A percentile compares a stretch with the other conserved stretches of the same genome.
Conservation (phyloP, 1,140 invertebrate genomes). For the Stegodyphus dumicola region DNA sequence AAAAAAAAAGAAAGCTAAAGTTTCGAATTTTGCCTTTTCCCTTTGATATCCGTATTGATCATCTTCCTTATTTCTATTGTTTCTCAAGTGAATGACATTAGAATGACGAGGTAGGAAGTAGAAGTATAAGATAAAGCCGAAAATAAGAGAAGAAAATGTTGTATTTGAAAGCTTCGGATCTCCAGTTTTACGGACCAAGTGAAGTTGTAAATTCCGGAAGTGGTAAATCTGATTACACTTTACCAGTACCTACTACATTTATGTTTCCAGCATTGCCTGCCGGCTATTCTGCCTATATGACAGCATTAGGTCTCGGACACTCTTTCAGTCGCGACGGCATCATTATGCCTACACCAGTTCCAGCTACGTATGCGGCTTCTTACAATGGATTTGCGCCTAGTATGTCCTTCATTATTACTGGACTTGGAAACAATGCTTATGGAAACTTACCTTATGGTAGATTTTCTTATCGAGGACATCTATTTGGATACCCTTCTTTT, state of each 20-base stretch:
- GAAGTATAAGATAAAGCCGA: neutral
- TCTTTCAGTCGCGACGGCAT: conserved; percentile 17
- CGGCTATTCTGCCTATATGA: conserved; percentile 20
- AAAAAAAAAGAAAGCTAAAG: no score
- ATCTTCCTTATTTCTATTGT: neutral
- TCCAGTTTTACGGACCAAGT: conserved; percentile 5
- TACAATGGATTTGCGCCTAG: neutral
- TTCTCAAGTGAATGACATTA: neutral
- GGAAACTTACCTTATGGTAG: neutral
- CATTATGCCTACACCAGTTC: neutral
- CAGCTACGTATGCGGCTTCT: no score
- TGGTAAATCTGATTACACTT: neutral
- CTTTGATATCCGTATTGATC: neutral
- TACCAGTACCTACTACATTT: neutral
- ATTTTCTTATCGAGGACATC: neutral
- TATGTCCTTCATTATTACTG: neutral
- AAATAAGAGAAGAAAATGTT: neutral
- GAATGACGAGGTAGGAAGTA: neutral
- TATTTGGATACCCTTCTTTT: neutral
- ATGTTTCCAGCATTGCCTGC: no score
- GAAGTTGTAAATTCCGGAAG: conserved; percentile 16
- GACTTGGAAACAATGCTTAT: neutral
- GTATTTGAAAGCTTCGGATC: conserved; percentile 31
- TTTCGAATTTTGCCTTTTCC: neutral
- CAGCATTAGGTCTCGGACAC: conserved; percentile 1